Evolutionary conservation across 1,140 invertebrate genomes (phyloP), one percentile per base, ranked within the genome.

Genomic region (Hypsibius dujardini): DNA sequence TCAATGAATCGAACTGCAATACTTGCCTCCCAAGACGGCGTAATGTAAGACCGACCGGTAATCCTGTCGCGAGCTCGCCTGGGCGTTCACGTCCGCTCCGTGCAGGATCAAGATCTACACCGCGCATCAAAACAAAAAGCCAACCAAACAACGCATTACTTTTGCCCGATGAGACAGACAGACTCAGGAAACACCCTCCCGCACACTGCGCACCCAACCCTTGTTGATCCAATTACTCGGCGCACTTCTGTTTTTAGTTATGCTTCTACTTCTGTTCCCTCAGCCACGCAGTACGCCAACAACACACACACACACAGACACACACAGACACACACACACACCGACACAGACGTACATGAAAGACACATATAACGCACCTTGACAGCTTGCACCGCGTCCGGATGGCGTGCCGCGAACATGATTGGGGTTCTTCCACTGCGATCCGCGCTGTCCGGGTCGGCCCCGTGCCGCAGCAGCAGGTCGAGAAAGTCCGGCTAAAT

Each of bases 1-100:
- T 28, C 28, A 28, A 28, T 28, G 28, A 28, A 28, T 28, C 28
- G 28, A 28, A 28, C 28, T 28, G 28, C 28, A 28, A 28, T 28
- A 67, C 7, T 56, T 56, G 46, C 77, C 77, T 50, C 87, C 87
- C 12, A 90, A 81, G 1, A 92, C 87, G n/a, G 88, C 90, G 77
- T 90, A 92, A 77, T 92, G 89, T 73, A 93, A 80, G 40, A 91
- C 88, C 2, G 88, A 90, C 70, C 88, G 81, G 76, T 85, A 88
- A 75, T 90, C 89, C 76, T 90, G 87, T 69, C 88, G 82, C 42
- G 85, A 84, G 0, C 74, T 71, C 0, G 88, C 85, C 80, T 88
- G 87, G 1, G 87, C 87, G 77, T 90, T 90, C 1, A 90, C 87
- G 76, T 90, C 85, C 7, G 88, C 89, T 0, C 88, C 88, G 75